phyloP scores from a whole-genome alignment of 2,797 vertebrate genomes.

The Anguilla megastoma region DNA sequence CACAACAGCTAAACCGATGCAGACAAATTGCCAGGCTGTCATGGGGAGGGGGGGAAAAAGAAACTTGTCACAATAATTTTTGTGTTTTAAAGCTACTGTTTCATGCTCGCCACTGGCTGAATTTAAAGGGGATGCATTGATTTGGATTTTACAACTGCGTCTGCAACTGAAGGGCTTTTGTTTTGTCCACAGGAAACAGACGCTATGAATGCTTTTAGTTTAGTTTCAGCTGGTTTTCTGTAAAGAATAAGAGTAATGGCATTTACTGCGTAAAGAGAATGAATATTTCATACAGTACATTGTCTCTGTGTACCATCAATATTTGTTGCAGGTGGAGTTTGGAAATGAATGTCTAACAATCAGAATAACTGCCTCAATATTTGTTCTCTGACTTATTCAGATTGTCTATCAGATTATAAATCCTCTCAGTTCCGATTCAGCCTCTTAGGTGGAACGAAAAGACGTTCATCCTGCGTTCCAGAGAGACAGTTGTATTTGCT shows the following conservation, averaged over 20 bases:
- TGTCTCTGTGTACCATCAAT: no score
- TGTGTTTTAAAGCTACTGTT: background rate
- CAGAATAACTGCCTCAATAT: no score
- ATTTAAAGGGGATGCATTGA: background rate
- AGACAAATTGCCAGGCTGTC: constrained; percentile 73
- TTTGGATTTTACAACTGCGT: background rate
- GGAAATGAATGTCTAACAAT: no score
- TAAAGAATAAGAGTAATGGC: no score
- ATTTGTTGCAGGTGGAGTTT: no score
- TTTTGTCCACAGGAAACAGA: background rate
- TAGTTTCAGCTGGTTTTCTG: background rate
- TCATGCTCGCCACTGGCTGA: background rate
- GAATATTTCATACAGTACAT: background rate
- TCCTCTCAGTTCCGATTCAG: background rate
- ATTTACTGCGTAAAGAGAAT: background rate
- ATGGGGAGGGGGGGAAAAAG: constrained; percentile 54
- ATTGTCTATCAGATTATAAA: background rate
- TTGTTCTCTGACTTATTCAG: background rate
- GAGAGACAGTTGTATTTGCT: background rate
- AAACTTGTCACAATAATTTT: constrained; percentile 61
- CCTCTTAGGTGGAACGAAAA: background rate
- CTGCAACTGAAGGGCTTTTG: background rate
- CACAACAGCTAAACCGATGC: constrained; percentile 87
- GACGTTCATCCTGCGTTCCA: background rate
- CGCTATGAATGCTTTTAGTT: background rate